Evolutionary conservation across 1,140 invertebrate species (phyloP), one percentile per base, ranked within the genome.

Genomic region (Aphelenchoides avenae): DNA sequence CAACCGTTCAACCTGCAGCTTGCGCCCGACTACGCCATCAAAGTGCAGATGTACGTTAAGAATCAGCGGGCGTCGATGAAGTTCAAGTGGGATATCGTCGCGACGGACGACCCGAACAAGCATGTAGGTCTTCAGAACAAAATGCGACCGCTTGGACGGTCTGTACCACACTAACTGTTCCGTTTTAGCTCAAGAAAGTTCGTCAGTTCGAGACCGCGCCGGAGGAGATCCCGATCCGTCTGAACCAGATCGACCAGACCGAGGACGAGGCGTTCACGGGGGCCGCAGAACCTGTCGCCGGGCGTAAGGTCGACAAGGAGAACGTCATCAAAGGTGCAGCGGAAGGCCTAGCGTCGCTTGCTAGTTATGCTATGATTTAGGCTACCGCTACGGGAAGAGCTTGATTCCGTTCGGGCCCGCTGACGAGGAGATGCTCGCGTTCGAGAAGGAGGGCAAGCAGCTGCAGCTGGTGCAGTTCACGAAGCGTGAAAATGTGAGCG

Each of bases 391-490:
- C 34, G 57, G 57, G 7, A 31, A 50, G 31, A 60, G 43, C 33
- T 2, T 64, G 9, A 46, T 60, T 13, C 61, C 46, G 0, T 60
- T 60, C 40, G 41, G 37, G 6, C 15, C 29, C 15, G 60, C 43
- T 24, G 39, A 53, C 22, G 29, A 58, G 27, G 42, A 42, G n/a
- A 4, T 60, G 27, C 36, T 59, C 30, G 57, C 60, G 0, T 54
- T 39, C 31, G 26, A 29, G 22, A 22, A 36, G 18, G 58, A 60
- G 9, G 57, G 57, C 7, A 60, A 64, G 22, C 57, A 60, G 39
- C 60, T 60, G n/a, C 57, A 60, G 37, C 57, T 60, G 11, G 9
- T 60, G 24, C 57, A 60, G 47, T 60, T 60, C 42, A 46, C 44
- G 15, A 58, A 46, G 34, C 27, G 31, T n/a, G 57, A 60, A 61